phyloP scores from a whole-genome alignment of 2,113 vertebrate genomes.

The Neodon shergylaensis region DNA sequence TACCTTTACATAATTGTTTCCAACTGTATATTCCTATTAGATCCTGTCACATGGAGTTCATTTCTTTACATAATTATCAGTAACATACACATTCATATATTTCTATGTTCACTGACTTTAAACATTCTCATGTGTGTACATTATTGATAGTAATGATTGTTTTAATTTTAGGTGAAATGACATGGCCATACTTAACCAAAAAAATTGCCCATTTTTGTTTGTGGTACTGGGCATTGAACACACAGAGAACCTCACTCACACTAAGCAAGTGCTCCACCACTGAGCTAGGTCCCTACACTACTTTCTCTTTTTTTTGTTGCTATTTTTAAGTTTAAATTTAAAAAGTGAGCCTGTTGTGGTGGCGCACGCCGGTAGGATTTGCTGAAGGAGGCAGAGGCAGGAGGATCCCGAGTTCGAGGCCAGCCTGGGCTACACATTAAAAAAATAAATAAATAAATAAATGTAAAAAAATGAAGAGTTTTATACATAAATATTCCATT shows the following conservation, averaged over 20 bases:
- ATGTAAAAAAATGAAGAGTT: no score
- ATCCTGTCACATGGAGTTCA: background rate
- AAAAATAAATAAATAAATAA: no score
- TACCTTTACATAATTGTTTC: background rate
- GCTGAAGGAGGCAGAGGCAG: no score
- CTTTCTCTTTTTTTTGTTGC: no score
- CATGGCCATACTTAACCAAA: background rate
- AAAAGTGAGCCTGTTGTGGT: no score
- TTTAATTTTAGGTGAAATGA: conserved; percentile 6
- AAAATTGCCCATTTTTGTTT: background rate
- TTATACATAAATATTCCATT: no score
- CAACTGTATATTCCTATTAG: background rate
- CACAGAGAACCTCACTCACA: no score
- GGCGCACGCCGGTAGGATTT: no score
- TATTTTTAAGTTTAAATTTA: no score
- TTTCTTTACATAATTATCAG: conserved; percentile 32
- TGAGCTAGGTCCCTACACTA: no score
- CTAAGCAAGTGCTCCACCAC: background rate
- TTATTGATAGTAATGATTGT: background rate
- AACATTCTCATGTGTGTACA: background rate
- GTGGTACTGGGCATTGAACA: background rate
- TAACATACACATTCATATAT: background rate
- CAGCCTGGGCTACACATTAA: no score
- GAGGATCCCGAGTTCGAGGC: no score
- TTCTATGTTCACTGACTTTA: background rate